Evolutionary conservation across 2,888 invertebrate genomes (phyloP).

Genomic region (Allolobophora icterica): DNA sequence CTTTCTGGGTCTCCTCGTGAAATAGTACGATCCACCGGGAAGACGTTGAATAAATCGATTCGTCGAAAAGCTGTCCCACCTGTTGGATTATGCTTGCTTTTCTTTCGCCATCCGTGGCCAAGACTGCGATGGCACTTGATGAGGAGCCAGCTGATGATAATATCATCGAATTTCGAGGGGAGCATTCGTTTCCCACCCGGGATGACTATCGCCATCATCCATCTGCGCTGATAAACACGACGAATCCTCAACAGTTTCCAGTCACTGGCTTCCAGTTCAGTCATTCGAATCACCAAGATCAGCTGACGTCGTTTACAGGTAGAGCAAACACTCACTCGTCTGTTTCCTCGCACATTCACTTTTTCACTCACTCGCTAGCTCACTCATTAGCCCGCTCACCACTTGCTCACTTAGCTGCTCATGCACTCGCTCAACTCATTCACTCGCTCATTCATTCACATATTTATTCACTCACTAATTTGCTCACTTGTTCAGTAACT

Average conservation of each 20-base stretch:
- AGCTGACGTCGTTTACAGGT: slow-evolving; percentile 6
- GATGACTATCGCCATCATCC: not conserved
- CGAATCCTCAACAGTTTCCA: not conserved
- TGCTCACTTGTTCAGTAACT: too few species aligned
- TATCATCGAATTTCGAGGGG: not conserved
- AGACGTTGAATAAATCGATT: not conserved
- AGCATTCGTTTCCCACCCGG: not conserved
- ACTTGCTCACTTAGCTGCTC: too few species aligned
- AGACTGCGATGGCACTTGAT: not conserved
- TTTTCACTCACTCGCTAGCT: not conserved
- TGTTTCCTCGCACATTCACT: not conserved
- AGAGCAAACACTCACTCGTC: not conserved
- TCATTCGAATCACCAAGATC: not conserved
- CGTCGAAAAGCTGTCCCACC: not conserved
- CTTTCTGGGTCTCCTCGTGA: not conserved
- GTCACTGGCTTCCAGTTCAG: not conserved
- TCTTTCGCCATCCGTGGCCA: not conserved
- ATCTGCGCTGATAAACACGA: not conserved
- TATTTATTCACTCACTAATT: too few species aligned
- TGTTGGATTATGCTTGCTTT: not conserved
- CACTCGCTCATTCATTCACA: too few species aligned
- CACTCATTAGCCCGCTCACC: too few species aligned
- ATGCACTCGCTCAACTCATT: too few species aligned
- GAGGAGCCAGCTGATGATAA: not conserved
- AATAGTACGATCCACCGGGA: not conserved